Evolutionary conservation across 2,888 invertebrate genomes (phyloP).

Genomic region (Drosophila limbata): DNA sequence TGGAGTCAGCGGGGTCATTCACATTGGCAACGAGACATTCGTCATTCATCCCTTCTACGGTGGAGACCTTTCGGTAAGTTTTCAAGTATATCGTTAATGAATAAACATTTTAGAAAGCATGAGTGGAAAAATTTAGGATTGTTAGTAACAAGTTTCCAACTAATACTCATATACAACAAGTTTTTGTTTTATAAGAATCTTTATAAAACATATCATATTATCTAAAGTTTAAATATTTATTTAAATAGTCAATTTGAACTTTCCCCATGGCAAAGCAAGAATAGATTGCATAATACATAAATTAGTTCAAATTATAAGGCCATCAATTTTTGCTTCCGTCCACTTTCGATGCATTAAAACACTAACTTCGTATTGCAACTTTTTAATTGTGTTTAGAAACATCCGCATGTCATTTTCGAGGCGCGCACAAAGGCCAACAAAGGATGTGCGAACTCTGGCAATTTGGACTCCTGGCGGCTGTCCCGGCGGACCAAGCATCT

Average conservation of each 20-base stretch:
- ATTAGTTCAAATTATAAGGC: too few species aligned
- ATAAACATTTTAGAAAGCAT: too few species aligned
- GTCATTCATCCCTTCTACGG: conserved; percentile 99
- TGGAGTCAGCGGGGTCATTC: conserved; percentile 98
- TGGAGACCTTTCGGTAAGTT: conserved; percentile 96
- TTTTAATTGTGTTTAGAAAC: conserved; percentile 89
- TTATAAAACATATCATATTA: too few species aligned
- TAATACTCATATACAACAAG: too few species aligned
- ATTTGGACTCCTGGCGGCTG: conserved; percentile 90
- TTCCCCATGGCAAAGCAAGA: not conserved
- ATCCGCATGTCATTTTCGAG: conserved; percentile 99
- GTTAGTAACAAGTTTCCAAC: too few species aligned
- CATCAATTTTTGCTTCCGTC: too few species aligned
- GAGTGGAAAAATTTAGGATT: too few species aligned
- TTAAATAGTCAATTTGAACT: not conserved
- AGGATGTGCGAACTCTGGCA: conserved; percentile 94
- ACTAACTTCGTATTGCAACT: not conserved
- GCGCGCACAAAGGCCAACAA: conserved; percentile 95
- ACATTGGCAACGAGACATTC: conserved; percentile 98
- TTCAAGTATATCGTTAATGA: too few species aligned
- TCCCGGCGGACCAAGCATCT: conserved; percentile 88
- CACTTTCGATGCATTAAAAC: not conserved
- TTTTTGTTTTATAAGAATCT: too few species aligned
- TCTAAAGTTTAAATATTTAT: not conserved
- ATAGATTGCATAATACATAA: not conserved